These are phyloP conservation scores for Microtus oregoni DNA, from an alignment of 2,113 vertebrate species.

Conservation along the genomic window DNA sequence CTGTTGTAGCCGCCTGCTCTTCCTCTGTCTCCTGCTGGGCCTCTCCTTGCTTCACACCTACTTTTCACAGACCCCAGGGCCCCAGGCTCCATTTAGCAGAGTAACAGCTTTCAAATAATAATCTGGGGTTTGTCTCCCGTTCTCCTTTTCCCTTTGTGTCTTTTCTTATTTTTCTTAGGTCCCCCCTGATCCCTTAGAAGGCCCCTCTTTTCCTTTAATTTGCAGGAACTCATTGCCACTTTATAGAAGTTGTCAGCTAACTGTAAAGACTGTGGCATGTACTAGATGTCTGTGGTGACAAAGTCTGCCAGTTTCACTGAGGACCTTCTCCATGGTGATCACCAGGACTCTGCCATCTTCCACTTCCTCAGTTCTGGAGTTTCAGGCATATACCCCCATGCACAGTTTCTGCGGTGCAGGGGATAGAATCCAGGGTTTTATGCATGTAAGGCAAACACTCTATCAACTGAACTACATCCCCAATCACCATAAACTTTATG, in stretches of 20 bases:
- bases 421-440: not conserved
- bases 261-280: not conserved
- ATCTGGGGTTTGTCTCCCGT: constrained; percentile 58
- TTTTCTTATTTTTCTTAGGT: constrained; percentile 54
- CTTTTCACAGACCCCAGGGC: constrained; percentile 81
- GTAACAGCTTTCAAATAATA: constrained; percentile 80
- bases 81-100: constrained; percentile 78
- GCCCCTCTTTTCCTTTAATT: not conserved
- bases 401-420: not conserved
- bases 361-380: not conserved
- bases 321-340: not conserved
- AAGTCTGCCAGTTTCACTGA: not conserved
- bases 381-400: not conserved
- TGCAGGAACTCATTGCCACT: not conserved
- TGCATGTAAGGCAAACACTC: not conserved
- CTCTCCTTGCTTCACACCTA: constrained; percentile 79
- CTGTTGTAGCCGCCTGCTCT: constrained; percentile 82
- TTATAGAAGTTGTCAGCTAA: constrained; percentile 4
- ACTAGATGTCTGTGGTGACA: not conserved
- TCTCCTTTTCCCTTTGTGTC: not conserved
- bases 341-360: not conserved
- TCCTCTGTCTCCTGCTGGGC: constrained; percentile 58
- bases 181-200: not conserved
- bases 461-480: not conserved
- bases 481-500: not conserved